These are phyloP conservation scores for Anneissia japonica DNA, from an alignment of 35 echinoderm and acorn worm genomes.

Conservation along the genomic window DNA sequence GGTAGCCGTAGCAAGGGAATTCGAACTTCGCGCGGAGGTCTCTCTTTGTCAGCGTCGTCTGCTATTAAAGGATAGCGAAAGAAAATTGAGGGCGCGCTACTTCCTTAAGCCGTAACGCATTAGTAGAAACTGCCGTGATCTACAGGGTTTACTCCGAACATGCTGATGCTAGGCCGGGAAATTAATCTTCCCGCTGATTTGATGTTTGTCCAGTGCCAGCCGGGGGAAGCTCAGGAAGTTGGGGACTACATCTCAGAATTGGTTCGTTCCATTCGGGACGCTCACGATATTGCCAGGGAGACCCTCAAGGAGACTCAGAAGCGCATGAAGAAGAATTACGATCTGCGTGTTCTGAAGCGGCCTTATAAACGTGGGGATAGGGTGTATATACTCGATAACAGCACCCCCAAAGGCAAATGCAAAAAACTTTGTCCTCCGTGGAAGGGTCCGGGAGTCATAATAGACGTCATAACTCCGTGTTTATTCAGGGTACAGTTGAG, in stretches of 20 bases:
- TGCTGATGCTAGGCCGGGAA: slow-evolving; percentile 44
- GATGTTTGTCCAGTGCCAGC: not conserved
- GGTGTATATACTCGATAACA: slow-evolving; percentile 43
- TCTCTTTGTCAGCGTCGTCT: too few relatives aligned
- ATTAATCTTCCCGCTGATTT: slow-evolving; percentile 45
- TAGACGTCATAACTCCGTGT: slow-evolving; percentile 11
- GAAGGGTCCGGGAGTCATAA: slow-evolving; percentile 51
- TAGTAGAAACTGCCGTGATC: too few relatives aligned
- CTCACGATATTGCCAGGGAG: slow-evolving; percentile 22
- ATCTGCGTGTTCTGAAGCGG: not conserved
- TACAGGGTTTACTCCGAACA: slow-evolving; percentile 42
- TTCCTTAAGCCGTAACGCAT: too few relatives aligned
- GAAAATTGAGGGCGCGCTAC: too few relatives aligned
- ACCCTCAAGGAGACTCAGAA: slow-evolving; percentile 17
- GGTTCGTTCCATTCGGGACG: not conserved
- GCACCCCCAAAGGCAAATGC: slow-evolving; percentile 14
- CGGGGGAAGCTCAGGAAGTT: not conserved
- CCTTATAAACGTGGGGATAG: slow-evolving; percentile 12
- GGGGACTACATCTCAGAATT: not conserved
- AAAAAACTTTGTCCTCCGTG: slow-evolving; percentile 35
- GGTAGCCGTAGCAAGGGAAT: too few relatives aligned
- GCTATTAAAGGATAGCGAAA: too few relatives aligned
- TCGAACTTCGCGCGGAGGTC: too few relatives aligned
- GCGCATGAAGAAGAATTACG: slow-evolving; percentile 41
- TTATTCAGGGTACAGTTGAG: slow-evolving; percentile 22